Percentiles rank a stretch among this genome's conserved stretches.
Evolutionary conservation across 2,113 vertebrate species (phyloP).

Genomic region (Tyrannus savana): DNA sequence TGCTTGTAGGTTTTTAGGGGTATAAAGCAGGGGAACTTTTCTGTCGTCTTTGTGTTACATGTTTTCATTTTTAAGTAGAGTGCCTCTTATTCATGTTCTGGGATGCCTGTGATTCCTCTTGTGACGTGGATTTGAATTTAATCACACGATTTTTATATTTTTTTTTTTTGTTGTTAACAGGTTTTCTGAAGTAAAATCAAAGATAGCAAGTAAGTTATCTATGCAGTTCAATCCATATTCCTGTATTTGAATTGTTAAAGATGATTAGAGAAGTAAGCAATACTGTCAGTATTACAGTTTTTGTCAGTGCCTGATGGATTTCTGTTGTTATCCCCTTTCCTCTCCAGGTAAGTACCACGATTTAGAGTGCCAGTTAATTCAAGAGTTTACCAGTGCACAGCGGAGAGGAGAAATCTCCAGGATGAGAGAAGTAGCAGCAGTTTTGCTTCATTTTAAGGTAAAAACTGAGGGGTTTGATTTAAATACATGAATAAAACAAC

Average conservation of each 20-base stretch:
- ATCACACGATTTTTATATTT: background rate
- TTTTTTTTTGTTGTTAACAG: conserved; percentile 74
- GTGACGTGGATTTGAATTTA: conserved; percentile 29
- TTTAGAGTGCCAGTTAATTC: conserved; percentile 96
- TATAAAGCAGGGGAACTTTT: background rate
- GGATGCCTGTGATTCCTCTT: conserved; percentile 16
- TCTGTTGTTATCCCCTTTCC: conserved; percentile 43
- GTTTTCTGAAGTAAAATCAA: conserved; percentile 98
- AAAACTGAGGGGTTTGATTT: background rate
- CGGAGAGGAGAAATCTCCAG: conserved; percentile 92
- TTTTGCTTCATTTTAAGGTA: conserved; percentile 99
- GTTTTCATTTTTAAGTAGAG: conserved; percentile 13
- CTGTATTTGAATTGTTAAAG: conserved; percentile 27
- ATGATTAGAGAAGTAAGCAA: conserved; percentile 7
- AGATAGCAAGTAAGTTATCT: conserved; percentile 95
- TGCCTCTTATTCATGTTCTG: background rate
- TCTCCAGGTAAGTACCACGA: conserved; percentile 97
- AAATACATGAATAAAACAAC: background rate
- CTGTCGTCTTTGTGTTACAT: conserved; percentile 14
- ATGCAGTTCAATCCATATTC: background rate
- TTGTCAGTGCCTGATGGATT: conserved; percentile 1
- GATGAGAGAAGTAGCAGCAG: conserved; percentile 97
- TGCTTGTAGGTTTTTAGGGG: conserved; percentile 45
- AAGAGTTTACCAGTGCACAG: conserved; percentile 96
- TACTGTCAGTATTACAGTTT: background rate